Conservation (phyloP, 2,113 vertebrate genomes). For the Halichoeres trimaculatus region DNA sequence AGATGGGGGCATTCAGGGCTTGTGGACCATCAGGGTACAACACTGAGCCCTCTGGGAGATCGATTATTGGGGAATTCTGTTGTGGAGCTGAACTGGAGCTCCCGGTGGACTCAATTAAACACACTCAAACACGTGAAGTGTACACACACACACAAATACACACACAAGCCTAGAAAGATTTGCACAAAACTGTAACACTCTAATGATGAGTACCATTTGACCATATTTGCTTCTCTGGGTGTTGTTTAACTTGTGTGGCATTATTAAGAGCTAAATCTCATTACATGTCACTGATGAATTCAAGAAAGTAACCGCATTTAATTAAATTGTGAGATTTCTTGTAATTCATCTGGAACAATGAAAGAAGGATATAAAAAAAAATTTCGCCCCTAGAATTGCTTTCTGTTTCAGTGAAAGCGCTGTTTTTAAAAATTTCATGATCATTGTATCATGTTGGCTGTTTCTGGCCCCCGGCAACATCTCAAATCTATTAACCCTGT, state of each 20-base stretch:
- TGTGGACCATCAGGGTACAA: constrained; percentile 7
- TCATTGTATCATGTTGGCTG: background rate
- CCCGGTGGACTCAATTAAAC: constrained; percentile 68
- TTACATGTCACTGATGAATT: background rate
- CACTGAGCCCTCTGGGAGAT: constrained; percentile 4
- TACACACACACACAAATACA: constrained; percentile 8
- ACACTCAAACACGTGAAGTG: constrained; percentile 2
- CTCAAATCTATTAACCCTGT: constrained; percentile 54
- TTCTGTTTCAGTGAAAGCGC: background rate
- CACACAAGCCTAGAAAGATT: constrained; percentile 46
- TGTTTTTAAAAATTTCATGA: background rate
- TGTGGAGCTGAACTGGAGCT: constrained; percentile 38
- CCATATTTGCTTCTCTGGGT: constrained; percentile 40
- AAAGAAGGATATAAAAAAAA: background rate
- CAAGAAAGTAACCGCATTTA: background rate
- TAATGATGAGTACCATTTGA: constrained; percentile 49
- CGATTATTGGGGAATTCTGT: constrained; percentile 44
- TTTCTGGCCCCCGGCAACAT: constrained; percentile 19
- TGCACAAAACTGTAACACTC: constrained; percentile 33
- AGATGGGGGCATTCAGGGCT: background rate
- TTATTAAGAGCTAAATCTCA: background rate
- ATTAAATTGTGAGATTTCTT: too few species aligned
- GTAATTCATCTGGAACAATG: background rate
- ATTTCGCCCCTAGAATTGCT: background rate
- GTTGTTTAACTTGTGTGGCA: background rate